Percentiles rank a stretch among this genome's conserved stretches.
Conservation (phyloP, 2,888 invertebrate species). For the Mesochorus sp. region DNA sequence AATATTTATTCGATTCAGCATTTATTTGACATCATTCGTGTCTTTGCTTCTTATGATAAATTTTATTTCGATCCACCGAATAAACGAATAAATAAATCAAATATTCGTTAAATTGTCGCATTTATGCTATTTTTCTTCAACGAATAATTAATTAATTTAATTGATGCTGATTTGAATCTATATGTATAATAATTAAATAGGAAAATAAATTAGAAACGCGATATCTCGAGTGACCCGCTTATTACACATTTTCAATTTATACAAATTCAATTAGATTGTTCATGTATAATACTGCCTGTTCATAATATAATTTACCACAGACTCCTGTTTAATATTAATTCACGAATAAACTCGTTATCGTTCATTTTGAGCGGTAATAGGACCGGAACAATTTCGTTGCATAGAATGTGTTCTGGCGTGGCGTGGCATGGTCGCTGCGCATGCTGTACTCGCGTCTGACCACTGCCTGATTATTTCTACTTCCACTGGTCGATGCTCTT, state of each 20-base stretch:
- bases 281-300: not conserved
- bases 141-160: too few species aligned
- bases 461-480: constrained; percentile 58
- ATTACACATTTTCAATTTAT: constrained; percentile 4
- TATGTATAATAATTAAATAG: not conserved
- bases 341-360: constrained; percentile 28
- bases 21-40: too few species aligned
- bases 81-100: too few species aligned
- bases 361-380: constrained; percentile 43
- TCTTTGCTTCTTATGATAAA: too few species aligned
- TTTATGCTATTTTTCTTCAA: too few species aligned
- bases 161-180: not conserved
- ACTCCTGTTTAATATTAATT: constrained; percentile 22
- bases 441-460: constrained; percentile 52
- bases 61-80: too few species aligned
- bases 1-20: too few species aligned
- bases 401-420: not conserved
- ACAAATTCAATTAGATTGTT: constrained; percentile 19
- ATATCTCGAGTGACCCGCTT: not conserved
- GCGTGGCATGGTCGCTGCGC: not conserved
- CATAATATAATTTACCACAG: constrained; percentile 7
- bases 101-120: too few species aligned
- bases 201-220: not conserved
- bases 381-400: constrained; percentile 49
- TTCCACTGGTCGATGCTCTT: constrained; percentile 33